Evolutionary conservation across 1,140 invertebrate species (phyloP).

Genomic region (Drusus annulatus): DNA sequence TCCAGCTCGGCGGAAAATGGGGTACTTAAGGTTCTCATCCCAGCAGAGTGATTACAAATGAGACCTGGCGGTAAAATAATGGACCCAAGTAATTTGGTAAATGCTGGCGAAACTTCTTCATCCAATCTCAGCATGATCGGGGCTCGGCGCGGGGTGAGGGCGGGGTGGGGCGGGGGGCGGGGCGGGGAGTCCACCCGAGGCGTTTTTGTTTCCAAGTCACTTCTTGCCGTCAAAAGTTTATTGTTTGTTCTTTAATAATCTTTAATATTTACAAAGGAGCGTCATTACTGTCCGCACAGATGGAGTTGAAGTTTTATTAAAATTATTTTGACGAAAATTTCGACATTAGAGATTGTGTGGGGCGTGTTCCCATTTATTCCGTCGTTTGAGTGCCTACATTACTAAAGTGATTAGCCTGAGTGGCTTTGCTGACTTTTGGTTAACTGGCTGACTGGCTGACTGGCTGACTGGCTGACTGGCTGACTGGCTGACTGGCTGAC

Average conservation of each 20-base stretch:
- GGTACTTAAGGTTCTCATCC: constrained; percentile 30
- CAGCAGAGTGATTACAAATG: constrained; percentile 55
- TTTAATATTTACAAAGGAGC: constrained; percentile 59
- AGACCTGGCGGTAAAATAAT: constrained; percentile 57
- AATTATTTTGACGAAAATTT: constrained; percentile 51
- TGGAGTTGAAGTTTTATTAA: constrained; percentile 58
- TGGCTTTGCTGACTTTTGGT: background rate
- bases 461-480: too few relatives aligned
- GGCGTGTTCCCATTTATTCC: constrained; percentile 34
- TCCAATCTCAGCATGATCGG: constrained; percentile 48
- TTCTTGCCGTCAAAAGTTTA: constrained; percentile 58
- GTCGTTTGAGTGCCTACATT: constrained; percentile 33
- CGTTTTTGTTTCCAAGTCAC: constrained; percentile 57
- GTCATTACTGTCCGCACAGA: constrained; percentile 58
- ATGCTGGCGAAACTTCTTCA: constrained; percentile 56
- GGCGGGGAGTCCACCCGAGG: constrained; percentile 28
- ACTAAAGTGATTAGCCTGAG: constrained; percentile 28
- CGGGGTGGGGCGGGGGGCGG: background rate
- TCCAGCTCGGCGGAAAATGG: constrained; percentile 2
- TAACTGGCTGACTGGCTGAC: background rate
- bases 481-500: too few relatives aligned
- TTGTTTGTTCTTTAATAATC: constrained; percentile 59
- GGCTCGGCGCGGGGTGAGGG: background rate
- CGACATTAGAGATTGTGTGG: constrained; percentile 42
- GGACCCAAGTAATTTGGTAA: constrained; percentile 58